Percentiles rank a stretch among this genome's conserved stretches.
Evolutionary conservation across 2,888 invertebrate genomes (phyloP).

Genomic region (Theretra japonica): DNA sequence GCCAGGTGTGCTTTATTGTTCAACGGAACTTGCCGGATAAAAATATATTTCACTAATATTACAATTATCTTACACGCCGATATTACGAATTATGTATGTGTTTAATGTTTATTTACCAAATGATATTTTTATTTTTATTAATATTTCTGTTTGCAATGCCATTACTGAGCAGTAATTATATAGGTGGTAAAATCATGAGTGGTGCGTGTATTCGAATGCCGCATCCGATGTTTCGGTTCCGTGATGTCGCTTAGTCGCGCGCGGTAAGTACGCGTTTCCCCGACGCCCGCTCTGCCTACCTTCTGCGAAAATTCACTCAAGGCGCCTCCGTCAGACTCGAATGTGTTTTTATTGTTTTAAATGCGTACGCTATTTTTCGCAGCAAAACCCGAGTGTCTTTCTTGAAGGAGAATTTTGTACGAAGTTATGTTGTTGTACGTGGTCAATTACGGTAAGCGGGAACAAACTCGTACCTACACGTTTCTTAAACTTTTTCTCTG

Average conservation of each 20-base stretch:
- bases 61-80: constrained; percentile 13
- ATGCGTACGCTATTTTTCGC: constrained; percentile 75
- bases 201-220: constrained; percentile 38
- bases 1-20: constrained; percentile 63
- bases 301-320: constrained; percentile 73
- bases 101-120: too few species aligned
- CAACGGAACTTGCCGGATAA: constrained; percentile 40
- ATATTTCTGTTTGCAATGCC: not conserved
- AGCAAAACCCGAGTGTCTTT: constrained; percentile 54
- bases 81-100: not conserved
- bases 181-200: not conserved
- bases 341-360: constrained; percentile 80
- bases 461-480: constrained; percentile 48
- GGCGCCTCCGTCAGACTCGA: constrained; percentile 65
- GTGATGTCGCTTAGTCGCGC: constrained; percentile 36
- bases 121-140: not conserved
- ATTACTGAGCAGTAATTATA: not conserved
- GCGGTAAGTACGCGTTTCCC: constrained; percentile 53
- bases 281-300: constrained; percentile 45
- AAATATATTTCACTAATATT: constrained; percentile 33
- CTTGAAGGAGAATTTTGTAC: constrained; percentile 60
- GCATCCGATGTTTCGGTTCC: constrained; percentile 46
- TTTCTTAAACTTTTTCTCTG: constrained; percentile 43
- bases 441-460: constrained; percentile 63
- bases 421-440: constrained; percentile 66